These are phyloP conservation scores for Amniataba percoides DNA, from an alignment of 2,797 vertebrate species.

Conservation along the genomic window DNA sequence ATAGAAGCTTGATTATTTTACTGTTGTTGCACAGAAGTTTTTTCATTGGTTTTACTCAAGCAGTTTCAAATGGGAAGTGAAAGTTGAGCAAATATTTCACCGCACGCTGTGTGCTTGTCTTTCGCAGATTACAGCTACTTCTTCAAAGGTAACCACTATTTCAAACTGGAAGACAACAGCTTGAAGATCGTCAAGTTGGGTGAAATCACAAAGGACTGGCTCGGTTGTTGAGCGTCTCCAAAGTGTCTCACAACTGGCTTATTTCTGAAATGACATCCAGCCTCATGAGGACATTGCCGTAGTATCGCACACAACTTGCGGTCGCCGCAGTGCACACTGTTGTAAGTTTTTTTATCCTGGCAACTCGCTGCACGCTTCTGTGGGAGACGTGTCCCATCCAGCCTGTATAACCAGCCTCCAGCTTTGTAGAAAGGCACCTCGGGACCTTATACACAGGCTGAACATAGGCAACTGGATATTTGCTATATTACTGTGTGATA, in stretches of 20 bases:
- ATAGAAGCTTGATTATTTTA: conserved; percentile 6
- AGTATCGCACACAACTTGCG: conserved; percentile 76
- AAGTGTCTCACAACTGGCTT: conserved; percentile 54
- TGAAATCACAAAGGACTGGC: conserved; percentile 96
- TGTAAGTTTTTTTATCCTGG: conserved; percentile 78
- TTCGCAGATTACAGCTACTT: conserved; percentile 95
- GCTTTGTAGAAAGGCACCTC: conserved; percentile 70
- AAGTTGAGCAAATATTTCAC: neutral
- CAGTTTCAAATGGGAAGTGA: neutral
- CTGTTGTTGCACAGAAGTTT: neutral
- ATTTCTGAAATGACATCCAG: conserved; percentile 63
- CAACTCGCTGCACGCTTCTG: conserved; percentile 80
- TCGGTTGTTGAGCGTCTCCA: conserved; percentile 90
- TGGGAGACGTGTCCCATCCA: conserved; percentile 72
- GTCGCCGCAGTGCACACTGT: conserved; percentile 75
- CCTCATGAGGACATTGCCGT: conserved; percentile 67
- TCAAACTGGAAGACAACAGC: conserved; percentile 95
- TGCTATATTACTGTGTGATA: conserved; percentile 79
- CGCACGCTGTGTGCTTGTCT: conserved; percentile 35
- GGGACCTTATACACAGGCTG: conserved; percentile 59
- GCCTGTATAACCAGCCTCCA: conserved; percentile 77
- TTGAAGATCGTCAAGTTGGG: conserved; percentile 97
- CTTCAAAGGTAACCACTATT: conserved; percentile 96
- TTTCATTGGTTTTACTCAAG: neutral
- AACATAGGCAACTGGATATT: conserved; percentile 76